These are phyloP conservation scores for Xyliphius kryptos DNA, from an alignment of 2,113 vertebrate genomes.

Conservation along the genomic window DNA sequence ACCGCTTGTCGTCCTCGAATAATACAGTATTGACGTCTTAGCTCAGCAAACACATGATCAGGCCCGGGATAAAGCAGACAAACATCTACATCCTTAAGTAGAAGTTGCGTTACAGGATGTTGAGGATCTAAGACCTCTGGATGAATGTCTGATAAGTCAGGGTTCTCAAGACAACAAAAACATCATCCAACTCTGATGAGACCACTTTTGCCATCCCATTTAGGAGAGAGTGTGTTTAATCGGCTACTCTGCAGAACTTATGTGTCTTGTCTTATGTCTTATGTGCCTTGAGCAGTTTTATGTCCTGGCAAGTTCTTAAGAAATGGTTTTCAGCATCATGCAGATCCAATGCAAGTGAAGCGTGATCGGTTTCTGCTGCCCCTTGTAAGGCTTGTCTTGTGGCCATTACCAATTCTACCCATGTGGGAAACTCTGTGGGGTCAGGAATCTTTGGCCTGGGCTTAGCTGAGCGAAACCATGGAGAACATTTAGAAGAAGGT, in stretches of 20 bases:
- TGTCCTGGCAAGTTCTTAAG: not conserved
- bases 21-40: slow-evolving; percentile 14
- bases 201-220: not conserved
- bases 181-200: slow-evolving; percentile 18
- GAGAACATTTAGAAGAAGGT: not conserved
- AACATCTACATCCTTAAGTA: slow-evolving; percentile 9
- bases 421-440: not conserved
- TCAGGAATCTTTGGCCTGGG: not conserved
- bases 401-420: not conserved
- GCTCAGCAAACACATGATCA: slow-evolving; percentile 21
- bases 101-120: slow-evolving; percentile 7
- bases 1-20: slow-evolving; percentile 2
- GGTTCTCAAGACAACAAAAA: not conserved
- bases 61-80: slow-evolving; percentile 5
- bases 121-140: slow-evolving; percentile 16
- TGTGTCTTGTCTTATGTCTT: too few species aligned
- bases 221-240: slow-evolving; percentile 16
- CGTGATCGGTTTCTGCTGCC: too few species aligned
- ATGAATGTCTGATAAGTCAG: not conserved
- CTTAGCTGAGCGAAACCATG: not conserved
- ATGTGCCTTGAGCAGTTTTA: not conserved
- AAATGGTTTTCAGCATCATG: not conserved
- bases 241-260: not conserved
- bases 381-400: not conserved
- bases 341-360: too few species aligned